Conservation (phyloP, 2,113 vertebrate species). For the Chiloscyllium plagiosum region DNA sequence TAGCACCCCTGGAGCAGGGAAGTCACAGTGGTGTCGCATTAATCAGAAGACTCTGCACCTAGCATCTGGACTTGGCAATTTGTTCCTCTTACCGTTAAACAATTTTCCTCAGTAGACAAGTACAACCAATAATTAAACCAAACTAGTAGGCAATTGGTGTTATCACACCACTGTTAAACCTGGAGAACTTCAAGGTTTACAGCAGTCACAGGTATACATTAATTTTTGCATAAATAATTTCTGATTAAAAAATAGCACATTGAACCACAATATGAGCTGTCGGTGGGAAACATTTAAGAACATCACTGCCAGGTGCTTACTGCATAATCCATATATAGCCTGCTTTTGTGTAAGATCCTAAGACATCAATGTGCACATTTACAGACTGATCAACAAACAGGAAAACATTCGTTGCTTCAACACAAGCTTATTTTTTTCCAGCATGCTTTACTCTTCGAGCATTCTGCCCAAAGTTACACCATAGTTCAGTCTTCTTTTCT, state of each 20-base stretch:
- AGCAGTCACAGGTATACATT: slow-evolving; percentile 29
- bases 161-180: background rate
- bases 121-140: slow-evolving; percentile 33
- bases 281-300: slow-evolving; percentile 26
- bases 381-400: slow-evolving; percentile 22
- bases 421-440: slow-evolving; percentile 36
- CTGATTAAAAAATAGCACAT: slow-evolving; percentile 23
- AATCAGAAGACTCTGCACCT: slow-evolving; percentile 27
- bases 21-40: background rate
- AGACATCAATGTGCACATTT: slow-evolving; percentile 27
- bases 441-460: slow-evolving; percentile 43
- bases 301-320: slow-evolving; percentile 31
- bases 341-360: slow-evolving; percentile 32
- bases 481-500: slow-evolving; percentile 36
- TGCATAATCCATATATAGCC: slow-evolving; percentile 34
- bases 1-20: background rate
- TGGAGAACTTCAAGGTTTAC: slow-evolving; percentile 9
- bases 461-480: slow-evolving; percentile 41
- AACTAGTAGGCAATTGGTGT: background rate
- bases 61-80: background rate
- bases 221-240: slow-evolving; percentile 34
- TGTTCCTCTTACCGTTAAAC: background rate
- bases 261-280: slow-evolving; percentile 27
- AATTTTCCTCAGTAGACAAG: slow-evolving; percentile 28
- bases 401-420: slow-evolving; percentile 41